These are phyloP conservation scores for Geotrupes spiniger DNA, from an alignment of 2,888 invertebrate species.

Conservation along the genomic window DNA sequence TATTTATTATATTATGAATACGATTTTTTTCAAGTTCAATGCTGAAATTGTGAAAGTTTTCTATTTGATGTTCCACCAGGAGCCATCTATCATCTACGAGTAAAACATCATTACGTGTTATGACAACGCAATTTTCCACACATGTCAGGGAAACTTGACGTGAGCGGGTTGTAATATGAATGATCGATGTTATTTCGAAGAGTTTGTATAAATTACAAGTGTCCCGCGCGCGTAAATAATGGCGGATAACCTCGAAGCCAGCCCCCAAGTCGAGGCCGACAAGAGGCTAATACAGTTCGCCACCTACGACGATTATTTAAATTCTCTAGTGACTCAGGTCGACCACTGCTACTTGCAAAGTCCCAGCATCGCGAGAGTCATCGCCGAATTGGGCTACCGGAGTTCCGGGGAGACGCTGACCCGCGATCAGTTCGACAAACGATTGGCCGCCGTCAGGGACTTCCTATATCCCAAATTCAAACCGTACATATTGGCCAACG, in stretches of 20 bases:
- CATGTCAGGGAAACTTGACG: too few relatives aligned
- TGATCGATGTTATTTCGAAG: too few relatives aligned
- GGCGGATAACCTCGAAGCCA: slow-evolving; percentile 15
- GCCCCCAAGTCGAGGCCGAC: slow-evolving; percentile 59
- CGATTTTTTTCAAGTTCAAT: too few relatives aligned
- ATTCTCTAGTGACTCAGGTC: slow-evolving; percentile 68
- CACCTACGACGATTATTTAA: slow-evolving; percentile 77
- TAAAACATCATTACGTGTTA: too few relatives aligned
- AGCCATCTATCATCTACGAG: too few relatives aligned
- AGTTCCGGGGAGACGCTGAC: slow-evolving; percentile 63
- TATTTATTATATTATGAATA: too few relatives aligned
- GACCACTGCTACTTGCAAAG: slow-evolving; percentile 75
- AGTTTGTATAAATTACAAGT: too few relatives aligned
- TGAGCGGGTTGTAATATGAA: too few relatives aligned
- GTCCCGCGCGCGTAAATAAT: not conserved
- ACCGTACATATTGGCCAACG: slow-evolving; percentile 60
- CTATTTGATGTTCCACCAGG: too few relatives aligned
- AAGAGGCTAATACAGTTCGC: slow-evolving; percentile 58
- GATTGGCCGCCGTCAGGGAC: slow-evolving; percentile 57
- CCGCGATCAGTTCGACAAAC: slow-evolving; percentile 59
- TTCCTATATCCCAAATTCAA: slow-evolving; percentile 61
- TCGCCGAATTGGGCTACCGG: slow-evolving; percentile 77
- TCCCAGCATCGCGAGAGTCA: slow-evolving; percentile 61
- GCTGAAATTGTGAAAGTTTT: too few relatives aligned
- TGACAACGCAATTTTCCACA: too few relatives aligned